Evolutionary conservation across 1,140 invertebrate genomes (phyloP).

Genomic region (Drosophila littoralis): DNA sequence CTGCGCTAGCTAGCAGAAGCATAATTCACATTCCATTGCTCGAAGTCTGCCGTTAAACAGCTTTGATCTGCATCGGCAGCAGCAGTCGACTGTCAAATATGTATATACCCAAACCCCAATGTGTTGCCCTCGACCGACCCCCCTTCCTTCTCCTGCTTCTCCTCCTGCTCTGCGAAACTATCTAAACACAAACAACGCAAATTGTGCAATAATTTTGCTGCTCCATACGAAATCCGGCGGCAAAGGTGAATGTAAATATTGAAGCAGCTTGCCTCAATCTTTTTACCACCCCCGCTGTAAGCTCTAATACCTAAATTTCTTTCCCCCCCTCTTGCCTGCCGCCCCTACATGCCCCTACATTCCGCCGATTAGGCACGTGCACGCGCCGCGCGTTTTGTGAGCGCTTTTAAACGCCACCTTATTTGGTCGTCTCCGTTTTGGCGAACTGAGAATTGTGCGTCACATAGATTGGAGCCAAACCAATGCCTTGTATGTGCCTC

Average conservation of each 20-base stretch:
- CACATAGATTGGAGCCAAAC: conserved; percentile 33
- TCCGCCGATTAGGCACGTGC: conserved; percentile 54
- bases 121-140: too few species aligned
- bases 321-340: too few species aligned
- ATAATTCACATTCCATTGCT: too few species aligned
- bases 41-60: conserved; percentile 2
- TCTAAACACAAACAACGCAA: conserved; percentile 20
- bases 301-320: neutral
- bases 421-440: conserved; percentile 56
- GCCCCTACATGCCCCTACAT: too few species aligned
- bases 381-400: conserved; percentile 53
- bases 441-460: conserved; percentile 49
- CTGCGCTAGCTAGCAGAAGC: too few species aligned
- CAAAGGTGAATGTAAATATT: conserved; percentile 42
- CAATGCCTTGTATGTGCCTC: conserved; percentile 30
- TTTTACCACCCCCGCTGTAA: neutral
- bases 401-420: conserved; percentile 63
- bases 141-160: too few species aligned
- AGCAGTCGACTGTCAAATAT: neutral
- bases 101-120: too few species aligned
- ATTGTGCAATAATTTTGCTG: conserved; percentile 30
- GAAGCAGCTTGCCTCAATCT: conserved; percentile 27
- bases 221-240: conserved; percentile 1
- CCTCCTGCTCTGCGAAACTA: too few species aligned
- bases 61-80: conserved; percentile 36